Evolutionary conservation across 2,888 invertebrate species (phyloP).

Genomic region (Baccha elongata): DNA sequence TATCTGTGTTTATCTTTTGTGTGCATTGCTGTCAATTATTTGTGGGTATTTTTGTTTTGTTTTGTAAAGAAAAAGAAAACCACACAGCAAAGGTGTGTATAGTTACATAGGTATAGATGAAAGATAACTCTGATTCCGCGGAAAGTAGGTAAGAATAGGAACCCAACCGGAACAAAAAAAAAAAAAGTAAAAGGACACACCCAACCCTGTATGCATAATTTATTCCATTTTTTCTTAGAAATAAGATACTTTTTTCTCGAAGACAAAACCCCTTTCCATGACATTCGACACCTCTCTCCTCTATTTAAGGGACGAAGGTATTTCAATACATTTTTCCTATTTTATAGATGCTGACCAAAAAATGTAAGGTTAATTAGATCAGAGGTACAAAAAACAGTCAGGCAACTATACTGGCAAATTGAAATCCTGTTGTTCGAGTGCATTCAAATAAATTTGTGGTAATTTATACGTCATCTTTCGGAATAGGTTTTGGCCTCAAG

Average conservation of each 20-base stretch:
- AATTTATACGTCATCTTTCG: conserved; percentile 66
- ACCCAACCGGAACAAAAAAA: neutral
- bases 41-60: neutral
- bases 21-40: neutral
- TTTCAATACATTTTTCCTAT: neutral
- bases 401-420: conserved; percentile 18
- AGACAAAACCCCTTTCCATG: conserved; percentile 7
- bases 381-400: conserved; percentile 21
- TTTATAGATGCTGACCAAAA: conserved; percentile 44
- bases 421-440: conserved; percentile 56
- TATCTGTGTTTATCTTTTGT: too few relatives aligned
- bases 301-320: neutral
- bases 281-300: conserved; percentile 25
- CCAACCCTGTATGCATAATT: conserved; percentile 47
- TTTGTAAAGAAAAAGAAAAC: too few relatives aligned
- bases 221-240: conserved; percentile 24
- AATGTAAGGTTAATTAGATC: conserved; percentile 63
- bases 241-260: conserved; percentile 14
- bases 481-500: neutral
- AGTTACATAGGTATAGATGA: conserved; percentile 43
- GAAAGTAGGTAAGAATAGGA: conserved; percentile 14
- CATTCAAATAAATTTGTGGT: conserved; percentile 65
- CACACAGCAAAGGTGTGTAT: conserved; percentile 31
- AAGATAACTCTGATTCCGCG: conserved; percentile 15
- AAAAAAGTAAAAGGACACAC: conserved; percentile 31